phyloP scores from a whole-genome alignment of 2,113 vertebrate species.

The Cinclus mexicanus region DNA sequence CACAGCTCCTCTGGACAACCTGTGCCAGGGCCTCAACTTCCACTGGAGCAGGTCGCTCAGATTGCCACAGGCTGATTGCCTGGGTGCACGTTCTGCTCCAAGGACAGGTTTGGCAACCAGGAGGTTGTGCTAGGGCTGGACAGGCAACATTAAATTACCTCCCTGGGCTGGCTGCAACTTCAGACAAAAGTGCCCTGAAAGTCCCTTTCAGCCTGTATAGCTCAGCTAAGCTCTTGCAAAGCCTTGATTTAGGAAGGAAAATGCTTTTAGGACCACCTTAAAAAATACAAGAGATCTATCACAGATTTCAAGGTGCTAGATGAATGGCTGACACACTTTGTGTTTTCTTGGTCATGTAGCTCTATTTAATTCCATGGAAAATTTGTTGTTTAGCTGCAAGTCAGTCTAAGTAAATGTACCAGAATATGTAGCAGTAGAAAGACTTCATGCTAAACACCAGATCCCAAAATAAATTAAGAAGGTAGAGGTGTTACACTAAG shows the following conservation, averaged over 20 bases:
- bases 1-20: not conserved
- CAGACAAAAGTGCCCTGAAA: not conserved
- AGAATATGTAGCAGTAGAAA: not conserved
- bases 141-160: not conserved
- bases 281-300: not conserved
- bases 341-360: not conserved
- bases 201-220: not conserved
- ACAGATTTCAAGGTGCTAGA: not conserved
- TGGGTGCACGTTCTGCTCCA: not conserved
- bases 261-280: not conserved
- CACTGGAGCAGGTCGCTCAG: not conserved
- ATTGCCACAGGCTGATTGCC: not conserved
- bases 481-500: not conserved
- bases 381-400: not conserved
- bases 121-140: not conserved
- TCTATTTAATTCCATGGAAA: not conserved
- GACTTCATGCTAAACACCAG: not conserved
- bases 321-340: not conserved
- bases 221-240: not conserved
- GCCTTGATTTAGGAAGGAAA: not conserved
- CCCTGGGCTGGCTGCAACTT: not conserved
- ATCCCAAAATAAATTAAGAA: not conserved
- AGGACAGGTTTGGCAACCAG: not conserved
- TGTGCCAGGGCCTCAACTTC: rapidly evolving
- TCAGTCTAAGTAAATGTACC: not conserved